Base-by-base conservation (phyloP, 2,113 vertebrate genomes). In the Nansenia antarctica region DNA sequence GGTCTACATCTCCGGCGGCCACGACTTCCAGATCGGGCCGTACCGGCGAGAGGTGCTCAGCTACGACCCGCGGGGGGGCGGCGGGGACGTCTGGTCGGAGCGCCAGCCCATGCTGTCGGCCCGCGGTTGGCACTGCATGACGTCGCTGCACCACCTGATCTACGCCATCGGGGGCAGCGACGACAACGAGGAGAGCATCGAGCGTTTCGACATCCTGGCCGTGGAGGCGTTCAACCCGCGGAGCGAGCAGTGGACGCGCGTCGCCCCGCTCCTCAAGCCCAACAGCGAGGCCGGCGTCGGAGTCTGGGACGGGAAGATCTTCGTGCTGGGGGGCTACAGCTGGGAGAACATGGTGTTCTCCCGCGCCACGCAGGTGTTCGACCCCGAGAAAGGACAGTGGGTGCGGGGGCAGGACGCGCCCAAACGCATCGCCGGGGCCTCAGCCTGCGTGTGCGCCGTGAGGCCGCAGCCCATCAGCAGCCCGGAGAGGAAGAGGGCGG, bases 51-150 rank as follows among this genome's bases (percentile, higher is more conserved):
- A 98, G 68, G 80, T 98, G 85, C 92, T 99, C 62, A 96, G 95
- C 73, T 98, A 97, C 0, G 94, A 97, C 22, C 87, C 92, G 11
- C 86, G 87, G 1, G 85, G 86, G 24, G 92, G 84, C 0, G 87
- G 81, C 0, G n/a, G 18, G 20, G 94, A 94, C 0, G 82, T 87
- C 1, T 99, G 97, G 97, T 85, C 88, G 62, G 95, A 98, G 70
- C 89, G 92, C 32, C 93, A 90, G 77, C 88, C 95, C 1, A 98
- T 99, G 97, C 87, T 87, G 9, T 85, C 93, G 0, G 94, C 96
- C 0, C 90, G 96, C 0, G 96, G 96, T 11, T 98, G 96, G 96
- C 97, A 99, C 91, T 95, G 95, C 88, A 98, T 99, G 97, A 95
- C 95, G 42, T 95, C 96, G 57, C 80, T 97, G 30, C 86, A 87